These are phyloP conservation scores for Hypomecis punctinalis DNA, from an alignment of 2,888 invertebrate genomes.

Conservation along the genomic window DNA sequence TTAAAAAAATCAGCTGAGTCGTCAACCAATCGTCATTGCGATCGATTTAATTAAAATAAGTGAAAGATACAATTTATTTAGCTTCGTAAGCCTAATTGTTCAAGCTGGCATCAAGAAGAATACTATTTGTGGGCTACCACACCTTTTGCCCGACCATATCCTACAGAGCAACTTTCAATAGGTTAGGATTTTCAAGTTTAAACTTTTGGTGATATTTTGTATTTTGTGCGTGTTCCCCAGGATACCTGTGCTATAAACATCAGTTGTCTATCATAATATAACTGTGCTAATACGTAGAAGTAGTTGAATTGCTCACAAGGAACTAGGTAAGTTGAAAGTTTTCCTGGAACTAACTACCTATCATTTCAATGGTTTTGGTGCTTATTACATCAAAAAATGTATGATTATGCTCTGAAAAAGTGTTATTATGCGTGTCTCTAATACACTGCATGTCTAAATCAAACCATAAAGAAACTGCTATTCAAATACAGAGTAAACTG, in stretches of 20 bases:
- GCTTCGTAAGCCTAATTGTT: conserved; percentile 41
- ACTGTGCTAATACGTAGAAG: conserved; percentile 9
- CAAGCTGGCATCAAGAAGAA: conserved; percentile 79
- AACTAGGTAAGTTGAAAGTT: conserved; percentile 12
- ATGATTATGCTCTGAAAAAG: not conserved
- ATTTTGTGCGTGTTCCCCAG: conserved; percentile 20
- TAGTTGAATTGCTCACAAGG: not conserved
- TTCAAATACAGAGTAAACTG: too few relatives aligned
- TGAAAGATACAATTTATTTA: conserved; percentile 18
- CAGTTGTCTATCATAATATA: conserved; percentile 3
- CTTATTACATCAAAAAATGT: not conserved
- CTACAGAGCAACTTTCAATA: conserved; percentile 61
- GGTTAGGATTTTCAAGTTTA: conserved; percentile 62
- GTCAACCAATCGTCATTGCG: conserved; percentile 6
- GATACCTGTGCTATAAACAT: not conserved
- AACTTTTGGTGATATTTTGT: conserved; percentile 11
- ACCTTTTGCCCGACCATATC: conserved; percentile 63
- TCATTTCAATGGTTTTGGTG: too few relatives aligned
- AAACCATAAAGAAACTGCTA: too few relatives aligned
- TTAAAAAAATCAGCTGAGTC: not conserved
- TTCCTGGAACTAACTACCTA: not conserved
- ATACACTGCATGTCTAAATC: too few relatives aligned
- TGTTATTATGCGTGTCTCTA: too few relatives aligned
- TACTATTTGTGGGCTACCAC: conserved; percentile 69
- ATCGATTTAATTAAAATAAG: conserved; percentile 11